Base-by-base conservation (phyloP, 2,797 vertebrate species). In the Pseudochaenichthys georgianus region DNA sequence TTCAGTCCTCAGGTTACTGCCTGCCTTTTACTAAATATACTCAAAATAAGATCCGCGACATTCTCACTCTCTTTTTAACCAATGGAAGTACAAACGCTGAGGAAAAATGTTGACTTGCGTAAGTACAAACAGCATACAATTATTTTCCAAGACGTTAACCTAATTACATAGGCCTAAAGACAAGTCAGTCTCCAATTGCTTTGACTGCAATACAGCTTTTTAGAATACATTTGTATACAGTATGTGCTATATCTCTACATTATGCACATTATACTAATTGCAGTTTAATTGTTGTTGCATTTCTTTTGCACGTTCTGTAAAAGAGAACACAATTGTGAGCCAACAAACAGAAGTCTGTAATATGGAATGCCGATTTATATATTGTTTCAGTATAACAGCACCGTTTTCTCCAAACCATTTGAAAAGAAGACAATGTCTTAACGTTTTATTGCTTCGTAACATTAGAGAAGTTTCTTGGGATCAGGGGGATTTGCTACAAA, bases 1-100 rank as follows among this genome's bases (percentile, higher is more conserved):
- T 64, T 61, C 63, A 66, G 60, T 46, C 47, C 67, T 77, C 59
- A 50, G 60, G 71, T 84, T 80, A 59, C 57, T 75, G 59, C 41
- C 38, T 47, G 23, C 38, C 34, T 82, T 77, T 63, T 77, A 69
- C 34, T 68, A 72, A 70, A 77, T 48, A 48, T 31, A 71, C 28
- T 31, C 34, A 67, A 34, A 23, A 61, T 11, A 83, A 64, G 15
- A 76, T 73, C 48, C 21, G 9, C 23, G 67, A 52, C 48, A 66
- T 38, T 34, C 15, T 15, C 16, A 48, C 16, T 41, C 64, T 70
- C n/a, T 42, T 31, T 51, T 69, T 51, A 21, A 45, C 47, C 16
- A 59, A 43, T 13, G 19, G 8, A 31, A 31, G 15, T 13, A 51
- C 55, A 43, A 58, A 10, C 51, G n/a, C 69, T 3, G 34, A 71